Evolutionary conservation across 1,140 invertebrate species (phyloP), one percentile per base, ranked within the genome.

Genomic region (Panagrolaimus sp.): DNA sequence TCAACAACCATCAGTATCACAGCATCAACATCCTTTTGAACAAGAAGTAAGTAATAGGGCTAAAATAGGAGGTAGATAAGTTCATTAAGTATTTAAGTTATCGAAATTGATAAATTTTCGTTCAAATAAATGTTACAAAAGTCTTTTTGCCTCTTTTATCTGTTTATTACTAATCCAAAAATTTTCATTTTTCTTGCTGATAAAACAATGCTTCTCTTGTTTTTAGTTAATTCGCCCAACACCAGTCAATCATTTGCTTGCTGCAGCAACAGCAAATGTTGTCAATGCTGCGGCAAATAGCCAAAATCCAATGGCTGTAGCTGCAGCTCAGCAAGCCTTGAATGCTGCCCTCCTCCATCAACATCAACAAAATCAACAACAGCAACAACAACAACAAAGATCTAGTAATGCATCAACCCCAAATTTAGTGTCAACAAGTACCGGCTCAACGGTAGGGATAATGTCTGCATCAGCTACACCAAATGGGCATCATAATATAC

Each of bases 21-120:
- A 26, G 52, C 52, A 58, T n/a, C 52, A 58, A 28, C 52, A 58
- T 21, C 52, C 52, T 12, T 58, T 58, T 58, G 52, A 58, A 58
- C 52, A 58, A 28, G 52, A 58, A n/a, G 52, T 58, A n/a, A 10
- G 52, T n/a, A 12, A n/a, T 14, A 26, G 12, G 21, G 52, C n/a
- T n/a, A 26, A n/a, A 58, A 38, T 4, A 7, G 32, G 32, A 38
- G 32, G 2, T 38, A 38, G 32, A 7, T 38, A 38, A 38, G 32
- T 38, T 7, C 32, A 38, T 58, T 3, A 26, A 52, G 17, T 52
- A n/a, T 52, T 52, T 52, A 24, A 52, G 26, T 24, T 52, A 52
- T 52, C 48, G 17, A 21, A 52, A 21, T 52, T n/a, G 26, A 21
- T 52, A 12, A 58, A n/a, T 7, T 21, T 17, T 21, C 14, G 15